Evolutionary conservation across 2,113 vertebrate species (phyloP).

Genomic region (Psettodes erumei): DNA sequence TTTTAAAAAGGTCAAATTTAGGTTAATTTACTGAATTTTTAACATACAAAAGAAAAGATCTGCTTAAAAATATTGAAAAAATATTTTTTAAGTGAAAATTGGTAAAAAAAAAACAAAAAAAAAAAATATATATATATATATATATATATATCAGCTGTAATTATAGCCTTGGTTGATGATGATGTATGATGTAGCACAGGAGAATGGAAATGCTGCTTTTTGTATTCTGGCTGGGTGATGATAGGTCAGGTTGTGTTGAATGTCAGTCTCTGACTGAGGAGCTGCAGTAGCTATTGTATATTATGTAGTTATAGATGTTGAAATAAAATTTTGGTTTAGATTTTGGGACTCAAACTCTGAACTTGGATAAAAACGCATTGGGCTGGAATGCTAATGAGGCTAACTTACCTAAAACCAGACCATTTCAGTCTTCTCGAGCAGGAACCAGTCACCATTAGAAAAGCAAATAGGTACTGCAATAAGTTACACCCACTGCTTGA

Average conservation of each 20-base stretch:
- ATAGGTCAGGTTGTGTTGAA: too few species aligned
- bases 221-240: too few species aligned
- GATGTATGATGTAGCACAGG: too few species aligned
- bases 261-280: not conserved
- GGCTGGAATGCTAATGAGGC: slow-evolving; percentile 1
- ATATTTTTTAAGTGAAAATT: too few species aligned
- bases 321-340: not conserved
- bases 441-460: slow-evolving; percentile 10
- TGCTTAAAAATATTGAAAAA: too few species aligned
- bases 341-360: not conserved
- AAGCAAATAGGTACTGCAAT: slow-evolving; percentile 38
- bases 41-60: too few species aligned
- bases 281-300: not conserved
- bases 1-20: not conserved
- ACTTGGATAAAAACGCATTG: not conserved
- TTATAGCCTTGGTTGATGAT: too few species aligned
- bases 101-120: too few species aligned
- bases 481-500: slow-evolving; percentile 24
- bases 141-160: too few species aligned
- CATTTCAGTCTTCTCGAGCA: not conserved
- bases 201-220: too few species aligned
- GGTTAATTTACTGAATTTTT: too few species aligned
- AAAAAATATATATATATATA: too few species aligned
- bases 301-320: not conserved
- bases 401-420: slow-evolving; percentile 3